phyloP scores from a whole-genome alignment of 2,113 vertebrate species.

The Urocolius indicus region DNA sequence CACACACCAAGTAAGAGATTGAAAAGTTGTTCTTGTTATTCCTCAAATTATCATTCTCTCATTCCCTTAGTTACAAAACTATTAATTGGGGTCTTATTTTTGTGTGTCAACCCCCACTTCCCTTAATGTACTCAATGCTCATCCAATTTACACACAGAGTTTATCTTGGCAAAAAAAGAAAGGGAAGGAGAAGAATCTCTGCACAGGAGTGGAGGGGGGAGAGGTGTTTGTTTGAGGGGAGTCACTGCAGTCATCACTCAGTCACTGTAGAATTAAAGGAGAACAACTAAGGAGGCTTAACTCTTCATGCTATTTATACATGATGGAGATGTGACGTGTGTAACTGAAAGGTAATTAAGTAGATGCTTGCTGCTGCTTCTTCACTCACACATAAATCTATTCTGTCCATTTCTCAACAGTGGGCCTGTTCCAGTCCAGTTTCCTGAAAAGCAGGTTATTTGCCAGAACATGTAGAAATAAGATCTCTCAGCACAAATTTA shows the following conservation, averaged over 20 bases:
- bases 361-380: background rate
- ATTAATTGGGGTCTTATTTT: slow-evolving; percentile 37
- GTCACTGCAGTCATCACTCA: slow-evolving; percentile 49
- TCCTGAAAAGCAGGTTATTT: slow-evolving; percentile 12
- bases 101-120: background rate
- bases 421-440: background rate
- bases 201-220: background rate
- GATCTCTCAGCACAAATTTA: background rate
- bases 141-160: slow-evolving; percentile 28
- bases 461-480: background rate
- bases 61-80: background rate
- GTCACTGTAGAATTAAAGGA: background rate
- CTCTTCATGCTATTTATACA: slow-evolving; percentile 39
- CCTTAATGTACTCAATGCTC: background rate
- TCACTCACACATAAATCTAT: background rate
- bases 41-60: background rate
- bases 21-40: slow-evolving; percentile 28
- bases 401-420: background rate
- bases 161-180: slow-evolving; percentile 64
- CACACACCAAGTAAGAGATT: slow-evolving; percentile 1
- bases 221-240: slow-evolving; percentile 60
- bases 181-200: slow-evolving; percentile 32
- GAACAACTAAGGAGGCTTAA: slow-evolving; percentile 18
- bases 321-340: background rate
- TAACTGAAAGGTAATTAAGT: slow-evolving; percentile 2